A percentile compares a stretch with the other conserved stretches of the same genome.
Conservation (phyloP, 2,113 vertebrate species). For the Columbina picui region DNA sequence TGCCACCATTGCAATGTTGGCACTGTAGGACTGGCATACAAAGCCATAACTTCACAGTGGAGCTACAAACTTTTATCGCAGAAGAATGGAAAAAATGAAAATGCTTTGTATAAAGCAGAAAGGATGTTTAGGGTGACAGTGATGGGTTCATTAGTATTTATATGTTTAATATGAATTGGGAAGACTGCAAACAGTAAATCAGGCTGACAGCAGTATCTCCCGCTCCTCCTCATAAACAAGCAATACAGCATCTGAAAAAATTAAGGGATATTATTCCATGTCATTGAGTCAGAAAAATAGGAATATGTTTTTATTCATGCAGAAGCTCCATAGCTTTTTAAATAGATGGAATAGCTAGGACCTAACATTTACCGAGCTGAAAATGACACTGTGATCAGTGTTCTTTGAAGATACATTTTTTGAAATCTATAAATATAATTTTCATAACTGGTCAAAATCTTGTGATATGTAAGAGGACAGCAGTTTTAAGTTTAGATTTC, state of each 20-base stretch:
- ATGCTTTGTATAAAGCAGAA: background rate
- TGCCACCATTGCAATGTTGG: background rate
- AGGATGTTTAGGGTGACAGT: background rate
- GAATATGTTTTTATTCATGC: background rate
- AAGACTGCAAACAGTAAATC: background rate
- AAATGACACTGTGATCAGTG: rapidly evolving
- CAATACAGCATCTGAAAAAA: background rate
- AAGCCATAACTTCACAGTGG: background rate
- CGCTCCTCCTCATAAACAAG: background rate
- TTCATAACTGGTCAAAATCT: background rate
- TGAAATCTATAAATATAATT: background rate
- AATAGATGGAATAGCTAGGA: background rate
- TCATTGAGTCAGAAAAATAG: background rate
- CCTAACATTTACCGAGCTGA: background rate
- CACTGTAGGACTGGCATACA: background rate
- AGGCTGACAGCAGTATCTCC: background rate
- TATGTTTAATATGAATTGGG: background rate
- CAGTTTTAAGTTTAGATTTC: background rate
- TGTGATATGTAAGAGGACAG: background rate
- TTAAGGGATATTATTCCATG: background rate
- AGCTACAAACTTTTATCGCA: background rate
- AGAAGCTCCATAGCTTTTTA: background rate
- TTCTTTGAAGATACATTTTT: background rate
- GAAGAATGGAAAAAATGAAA: background rate
- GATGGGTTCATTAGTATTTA: background rate